phyloP scores from a whole-genome alignment of 1,140 invertebrate genomes.

The Drosophila baimaii region DNA sequence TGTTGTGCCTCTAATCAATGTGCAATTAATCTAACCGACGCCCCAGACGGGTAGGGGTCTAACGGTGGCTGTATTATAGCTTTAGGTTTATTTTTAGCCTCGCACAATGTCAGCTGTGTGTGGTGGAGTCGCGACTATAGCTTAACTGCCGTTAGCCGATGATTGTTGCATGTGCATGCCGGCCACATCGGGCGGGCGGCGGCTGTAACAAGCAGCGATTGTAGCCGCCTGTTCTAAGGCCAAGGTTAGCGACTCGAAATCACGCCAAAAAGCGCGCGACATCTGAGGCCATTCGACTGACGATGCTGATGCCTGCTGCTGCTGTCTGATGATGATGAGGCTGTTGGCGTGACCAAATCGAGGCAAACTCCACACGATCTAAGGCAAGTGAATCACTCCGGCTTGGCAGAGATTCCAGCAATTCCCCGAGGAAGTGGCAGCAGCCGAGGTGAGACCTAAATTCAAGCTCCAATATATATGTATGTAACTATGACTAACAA shows the following conservation, averaged over 20 bases:
- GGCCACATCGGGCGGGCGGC: constrained; percentile 10
- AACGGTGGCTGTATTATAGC: constrained; percentile 59
- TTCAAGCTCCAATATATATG: constrained; percentile 5
- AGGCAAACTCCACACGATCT: constrained; percentile 50
- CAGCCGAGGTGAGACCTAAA: constrained; percentile 27
- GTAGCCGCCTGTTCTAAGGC: constrained; percentile 64
- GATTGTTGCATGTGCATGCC: constrained; percentile 52
- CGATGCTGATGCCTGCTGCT: constrained; percentile 34
- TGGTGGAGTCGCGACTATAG: constrained; percentile 40
- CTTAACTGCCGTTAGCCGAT: constrained; percentile 65
- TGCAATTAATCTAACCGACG: constrained; percentile 77
- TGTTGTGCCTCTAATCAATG: constrained; percentile 65
- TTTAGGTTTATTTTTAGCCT: constrained; percentile 69
- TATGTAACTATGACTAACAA: constrained; percentile 38
- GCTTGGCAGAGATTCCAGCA: constrained; percentile 15
- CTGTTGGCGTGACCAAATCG: constrained; percentile 70
- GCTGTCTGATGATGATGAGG: constrained; percentile 31
- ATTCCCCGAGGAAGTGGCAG: constrained; percentile 53
- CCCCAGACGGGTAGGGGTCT: constrained; percentile 60
- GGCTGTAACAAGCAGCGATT: constrained; percentile 15
- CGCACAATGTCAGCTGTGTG: constrained; percentile 65
- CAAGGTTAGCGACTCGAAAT: constrained; percentile 66
- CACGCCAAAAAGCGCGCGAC: constrained; percentile 68
- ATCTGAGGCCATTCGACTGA: constrained; percentile 68
- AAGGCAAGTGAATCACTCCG: constrained; percentile 25